These are phyloP conservation scores for Eristalis arbustorum DNA, from an alignment of 2,888 invertebrate species.

Conservation along the genomic window DNA sequence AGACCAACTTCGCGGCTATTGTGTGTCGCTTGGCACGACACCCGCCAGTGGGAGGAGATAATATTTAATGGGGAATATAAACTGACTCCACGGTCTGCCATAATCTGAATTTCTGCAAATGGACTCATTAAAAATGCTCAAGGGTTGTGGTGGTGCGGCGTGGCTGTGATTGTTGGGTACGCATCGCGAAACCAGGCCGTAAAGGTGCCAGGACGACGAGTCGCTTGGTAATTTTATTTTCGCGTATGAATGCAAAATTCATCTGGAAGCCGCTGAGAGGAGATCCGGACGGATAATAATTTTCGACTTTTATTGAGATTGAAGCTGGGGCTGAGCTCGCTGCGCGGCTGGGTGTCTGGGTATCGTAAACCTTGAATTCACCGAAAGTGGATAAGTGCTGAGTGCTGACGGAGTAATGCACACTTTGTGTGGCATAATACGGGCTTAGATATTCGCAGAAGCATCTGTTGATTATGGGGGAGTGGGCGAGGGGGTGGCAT, in stretches of 20 bases:
- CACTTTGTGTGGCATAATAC: not conserved
- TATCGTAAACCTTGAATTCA: not conserved
- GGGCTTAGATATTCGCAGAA: not conserved
- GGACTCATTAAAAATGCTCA: constrained; percentile 58
- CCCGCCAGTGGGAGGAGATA: constrained; percentile 8
- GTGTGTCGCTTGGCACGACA: constrained; percentile 2
- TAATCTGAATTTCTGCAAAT: constrained; percentile 56
- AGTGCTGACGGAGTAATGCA: not conserved
- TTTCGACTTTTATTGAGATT: constrained; percentile 28
- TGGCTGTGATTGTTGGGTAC: constrained; percentile 3
- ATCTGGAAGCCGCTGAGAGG: constrained; percentile 18
- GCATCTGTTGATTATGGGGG: not conserved
- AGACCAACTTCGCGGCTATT: constrained; percentile 22
- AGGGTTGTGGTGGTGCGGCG: constrained; percentile 22
- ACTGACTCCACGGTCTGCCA: constrained; percentile 44
- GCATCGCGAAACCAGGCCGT: constrained; percentile 5
- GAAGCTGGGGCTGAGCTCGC: not conserved
- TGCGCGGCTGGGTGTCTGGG: not conserved
- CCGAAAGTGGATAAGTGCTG: not conserved
- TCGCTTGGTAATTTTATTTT: constrained; percentile 12
- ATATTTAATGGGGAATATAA: constrained; percentile 61
- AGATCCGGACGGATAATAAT: constrained; percentile 35
- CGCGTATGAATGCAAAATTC: constrained; percentile 37
- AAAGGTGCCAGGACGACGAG: not conserved
- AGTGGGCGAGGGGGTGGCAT: not conserved